phyloP scores from a whole-genome alignment of 2,888 invertebrate species.

The Polia nebulosa region DNA sequence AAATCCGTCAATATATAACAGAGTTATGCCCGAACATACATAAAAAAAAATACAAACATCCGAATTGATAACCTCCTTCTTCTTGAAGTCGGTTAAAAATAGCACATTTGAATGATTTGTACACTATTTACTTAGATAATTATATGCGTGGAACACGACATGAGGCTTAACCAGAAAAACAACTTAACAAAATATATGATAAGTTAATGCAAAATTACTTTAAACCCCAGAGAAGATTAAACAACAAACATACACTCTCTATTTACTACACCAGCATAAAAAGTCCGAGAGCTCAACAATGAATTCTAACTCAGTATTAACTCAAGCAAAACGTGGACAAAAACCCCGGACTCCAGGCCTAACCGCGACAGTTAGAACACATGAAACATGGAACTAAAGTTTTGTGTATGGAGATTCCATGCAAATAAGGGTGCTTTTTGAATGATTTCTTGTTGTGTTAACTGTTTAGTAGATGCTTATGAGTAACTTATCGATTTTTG shows the following conservation, averaged over 20 bases:
- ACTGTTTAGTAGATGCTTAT: not conserved
- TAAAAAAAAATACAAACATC: too few relatives aligned
- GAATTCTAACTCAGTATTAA: slow-evolving; percentile 59
- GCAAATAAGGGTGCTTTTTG: slow-evolving; percentile 21
- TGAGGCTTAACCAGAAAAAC: too few relatives aligned
- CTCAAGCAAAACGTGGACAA: slow-evolving; percentile 48
- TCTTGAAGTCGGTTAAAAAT: too few relatives aligned
- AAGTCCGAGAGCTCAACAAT: slow-evolving; percentile 41
- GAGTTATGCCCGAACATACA: too few relatives aligned
- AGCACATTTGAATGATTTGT: too few relatives aligned
- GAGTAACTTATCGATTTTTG: not conserved
- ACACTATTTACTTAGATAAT: too few relatives aligned
- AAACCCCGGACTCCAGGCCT: slow-evolving; percentile 40
- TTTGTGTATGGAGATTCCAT: slow-evolving; percentile 33
- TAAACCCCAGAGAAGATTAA: not conserved
- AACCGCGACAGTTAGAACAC: slow-evolving; percentile 52
- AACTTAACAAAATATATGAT: too few relatives aligned
- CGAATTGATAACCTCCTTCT: too few relatives aligned
- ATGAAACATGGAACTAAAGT: slow-evolving; percentile 49
- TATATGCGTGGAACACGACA: too few relatives aligned
- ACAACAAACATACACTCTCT: slow-evolving; percentile 5
- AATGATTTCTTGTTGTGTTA: slow-evolving; percentile 5
- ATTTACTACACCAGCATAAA: slow-evolving; percentile 39
- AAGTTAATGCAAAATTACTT: not conserved
- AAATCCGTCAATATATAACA: too few relatives aligned